These are phyloP conservation scores for Poeciliopsis occidentalis DNA, from an alignment of 2,113 vertebrate species.

Conservation along the genomic window DNA sequence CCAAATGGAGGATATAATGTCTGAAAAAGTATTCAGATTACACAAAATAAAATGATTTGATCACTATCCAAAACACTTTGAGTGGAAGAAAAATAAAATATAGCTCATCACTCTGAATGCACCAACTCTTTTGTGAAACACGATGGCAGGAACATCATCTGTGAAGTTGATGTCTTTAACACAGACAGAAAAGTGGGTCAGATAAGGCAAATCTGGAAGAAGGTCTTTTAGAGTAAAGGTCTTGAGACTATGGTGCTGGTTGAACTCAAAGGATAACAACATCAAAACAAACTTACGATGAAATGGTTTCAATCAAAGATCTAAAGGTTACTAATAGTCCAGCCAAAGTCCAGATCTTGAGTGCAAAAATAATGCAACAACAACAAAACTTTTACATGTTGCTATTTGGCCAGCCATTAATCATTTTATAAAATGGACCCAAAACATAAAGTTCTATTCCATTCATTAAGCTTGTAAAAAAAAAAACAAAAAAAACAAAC, in stretches of 20 bases:
- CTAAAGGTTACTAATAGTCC: neutral
- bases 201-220: neutral
- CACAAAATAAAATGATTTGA: too few relatives aligned
- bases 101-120: too few relatives aligned
- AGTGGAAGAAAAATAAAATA: too few relatives aligned
- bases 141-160: too few relatives aligned
- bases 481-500: neutral
- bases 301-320: neutral
- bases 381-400: neutral
- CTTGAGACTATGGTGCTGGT: too few relatives aligned
- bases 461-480: constrained; percentile 26
- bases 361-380: neutral
- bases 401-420: neutral
- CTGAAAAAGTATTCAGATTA: too few relatives aligned
- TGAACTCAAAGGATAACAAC: neutral
- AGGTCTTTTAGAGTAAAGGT: neutral
- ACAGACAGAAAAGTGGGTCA: neutral
- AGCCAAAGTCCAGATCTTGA: neutral
- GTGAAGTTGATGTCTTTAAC: too few relatives aligned
- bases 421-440: neutral
- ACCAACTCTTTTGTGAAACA: too few relatives aligned
- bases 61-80: too few relatives aligned
- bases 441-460: neutral
- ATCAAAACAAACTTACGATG: neutral
- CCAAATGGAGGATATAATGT: too few relatives aligned